A percentile compares a stretch with the other conserved stretches of the same genome.
Evolutionary conservation across 2,797 vertebrate genomes (phyloP).

Genomic region (Enteromius mattozi): DNA sequence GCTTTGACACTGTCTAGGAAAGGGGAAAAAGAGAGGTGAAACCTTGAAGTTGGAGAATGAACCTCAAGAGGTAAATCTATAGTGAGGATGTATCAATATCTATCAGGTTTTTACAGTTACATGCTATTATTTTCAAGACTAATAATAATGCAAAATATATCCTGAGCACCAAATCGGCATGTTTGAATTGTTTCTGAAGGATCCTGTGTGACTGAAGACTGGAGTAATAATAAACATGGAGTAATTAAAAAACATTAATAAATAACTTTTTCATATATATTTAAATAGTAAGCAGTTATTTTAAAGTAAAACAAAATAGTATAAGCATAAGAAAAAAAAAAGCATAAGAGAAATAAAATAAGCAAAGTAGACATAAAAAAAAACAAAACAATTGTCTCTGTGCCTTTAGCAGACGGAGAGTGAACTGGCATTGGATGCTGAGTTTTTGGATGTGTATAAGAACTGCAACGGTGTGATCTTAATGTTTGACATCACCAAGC

Average conservation of each 20-base stretch:
- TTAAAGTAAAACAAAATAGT: neutral
- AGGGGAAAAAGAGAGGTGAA: slow-evolving; percentile 92
- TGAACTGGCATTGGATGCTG: slow-evolving; percentile 94
- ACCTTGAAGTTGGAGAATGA: slow-evolving; percentile 96
- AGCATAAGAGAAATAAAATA: too few species aligned
- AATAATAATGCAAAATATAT: neutral
- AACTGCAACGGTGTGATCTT: slow-evolving; percentile 97
- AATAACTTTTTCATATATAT: neutral
- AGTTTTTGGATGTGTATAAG: slow-evolving; percentile 98
- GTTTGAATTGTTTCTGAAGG: neutral
- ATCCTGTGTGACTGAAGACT: neutral
- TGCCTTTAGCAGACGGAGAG: slow-evolving; percentile 82
- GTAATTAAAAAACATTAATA: neutral
- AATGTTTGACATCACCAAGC: slow-evolving; percentile 99
- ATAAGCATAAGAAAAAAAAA: too few species aligned
- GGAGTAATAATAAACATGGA: neutral
- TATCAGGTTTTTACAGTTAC: neutral
- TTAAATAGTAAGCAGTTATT: neutral
- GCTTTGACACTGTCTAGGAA: slow-evolving; percentile 77
- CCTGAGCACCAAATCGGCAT: neutral
- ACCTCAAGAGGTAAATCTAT: slow-evolving; percentile 90
- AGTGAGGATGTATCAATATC: neutral
- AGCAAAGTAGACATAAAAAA: neutral
- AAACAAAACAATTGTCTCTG: neutral
- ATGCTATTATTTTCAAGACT: neutral